Conservation (phyloP, 1,140 invertebrate species). For the Cherax quadricarinatus region DNA sequence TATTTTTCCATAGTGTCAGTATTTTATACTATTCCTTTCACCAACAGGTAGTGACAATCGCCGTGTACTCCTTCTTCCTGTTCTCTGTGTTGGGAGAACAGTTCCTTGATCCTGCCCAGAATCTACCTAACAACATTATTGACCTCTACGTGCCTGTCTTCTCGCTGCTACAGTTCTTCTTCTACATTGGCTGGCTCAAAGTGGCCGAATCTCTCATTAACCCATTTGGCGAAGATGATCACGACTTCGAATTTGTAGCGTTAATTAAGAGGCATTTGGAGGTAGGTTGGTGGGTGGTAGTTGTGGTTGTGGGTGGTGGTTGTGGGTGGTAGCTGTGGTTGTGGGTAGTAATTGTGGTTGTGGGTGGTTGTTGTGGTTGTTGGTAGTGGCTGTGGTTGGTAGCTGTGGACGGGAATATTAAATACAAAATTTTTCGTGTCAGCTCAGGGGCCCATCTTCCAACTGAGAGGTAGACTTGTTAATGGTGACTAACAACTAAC, state of each 20-base stretch:
- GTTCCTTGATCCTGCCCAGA: conserved; percentile 38
- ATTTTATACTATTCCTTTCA: background rate
- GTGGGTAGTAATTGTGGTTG: no score
- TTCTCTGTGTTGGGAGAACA: conserved; percentile 41
- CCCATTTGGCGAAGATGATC: conserved; percentile 39
- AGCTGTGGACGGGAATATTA: background rate
- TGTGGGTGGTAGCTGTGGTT: no score
- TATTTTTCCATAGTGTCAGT: no score
- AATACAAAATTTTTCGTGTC: background rate
- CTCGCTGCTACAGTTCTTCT: conserved; percentile 41
- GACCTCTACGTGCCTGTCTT: conserved; percentile 46
- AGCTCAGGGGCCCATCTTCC: background rate
- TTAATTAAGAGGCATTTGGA: conserved; percentile 33
- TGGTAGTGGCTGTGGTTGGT: no score
- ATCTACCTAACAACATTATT: conserved; percentile 31
- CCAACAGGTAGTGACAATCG: conserved; percentile 42
- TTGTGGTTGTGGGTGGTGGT: no score
- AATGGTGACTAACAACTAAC: no score
- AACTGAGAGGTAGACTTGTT: no score
- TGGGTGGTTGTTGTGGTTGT: no score
- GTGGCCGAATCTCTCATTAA: conserved; percentile 48
- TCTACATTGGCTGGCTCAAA: conserved; percentile 54
- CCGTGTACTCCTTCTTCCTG: conserved; percentile 46
- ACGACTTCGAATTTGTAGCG: conserved; percentile 39
- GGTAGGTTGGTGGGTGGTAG: background rate